Conservation (phyloP, 2,888 invertebrate genomes). For the Andrena praecox region DNA sequence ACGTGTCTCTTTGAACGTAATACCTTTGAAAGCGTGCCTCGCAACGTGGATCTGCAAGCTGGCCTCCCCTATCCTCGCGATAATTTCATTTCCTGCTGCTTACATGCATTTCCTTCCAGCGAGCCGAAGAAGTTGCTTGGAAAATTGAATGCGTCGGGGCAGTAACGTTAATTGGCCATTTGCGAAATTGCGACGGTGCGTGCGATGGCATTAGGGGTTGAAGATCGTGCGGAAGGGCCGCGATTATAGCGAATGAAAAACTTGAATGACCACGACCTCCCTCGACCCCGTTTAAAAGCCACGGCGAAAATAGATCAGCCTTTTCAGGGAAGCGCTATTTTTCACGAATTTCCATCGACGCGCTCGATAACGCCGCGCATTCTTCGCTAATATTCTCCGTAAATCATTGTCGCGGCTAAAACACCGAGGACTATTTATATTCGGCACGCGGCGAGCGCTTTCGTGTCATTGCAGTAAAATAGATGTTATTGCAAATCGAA, state of each 20-base stretch:
- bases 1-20: not conserved
- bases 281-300: slow-evolving; percentile 30
- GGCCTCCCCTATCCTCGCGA: not conserved
- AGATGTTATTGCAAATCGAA: slow-evolving; percentile 33
- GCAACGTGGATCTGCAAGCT: not conserved
- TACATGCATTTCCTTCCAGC: too few relatives aligned
- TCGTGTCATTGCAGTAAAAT: slow-evolving; percentile 14
- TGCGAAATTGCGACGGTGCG: slow-evolving; percentile 29
- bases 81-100: slow-evolving; percentile 17
- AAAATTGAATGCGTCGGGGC: slow-evolving; percentile 16
- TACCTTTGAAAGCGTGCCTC: not conserved
- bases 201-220: slow-evolving; percentile 38
- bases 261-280: slow-evolving; percentile 40
- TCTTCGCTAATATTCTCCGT: too few relatives aligned
- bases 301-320: slow-evolving; percentile 40
- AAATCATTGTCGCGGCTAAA: slow-evolving; percentile 5
- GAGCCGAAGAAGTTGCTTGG: not conserved
- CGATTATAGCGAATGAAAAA: slow-evolving; percentile 41
- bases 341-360: slow-evolving; percentile 14
- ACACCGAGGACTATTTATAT: slow-evolving; percentile 1
- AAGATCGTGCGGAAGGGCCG: slow-evolving; percentile 33
- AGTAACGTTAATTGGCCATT: slow-evolving; percentile 39
- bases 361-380: not conserved
- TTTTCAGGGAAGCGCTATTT: slow-evolving; percentile 16
- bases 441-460: not conserved